phyloP scores from a whole-genome alignment of 2,888 invertebrate genomes.

The Macrosiphum euphorbiae region DNA sequence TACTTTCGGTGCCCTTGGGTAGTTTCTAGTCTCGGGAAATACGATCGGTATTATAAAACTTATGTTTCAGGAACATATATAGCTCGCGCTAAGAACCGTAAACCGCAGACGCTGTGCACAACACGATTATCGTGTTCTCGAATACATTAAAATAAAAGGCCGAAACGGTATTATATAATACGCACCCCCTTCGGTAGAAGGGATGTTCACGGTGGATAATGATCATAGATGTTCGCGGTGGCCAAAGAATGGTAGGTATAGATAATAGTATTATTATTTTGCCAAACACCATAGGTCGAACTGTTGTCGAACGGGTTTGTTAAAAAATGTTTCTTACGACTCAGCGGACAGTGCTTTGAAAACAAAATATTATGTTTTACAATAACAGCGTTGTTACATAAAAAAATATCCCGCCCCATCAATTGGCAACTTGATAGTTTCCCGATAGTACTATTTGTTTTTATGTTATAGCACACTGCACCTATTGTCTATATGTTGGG shows the following conservation, averaged over 20 bases:
- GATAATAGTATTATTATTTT: background rate
- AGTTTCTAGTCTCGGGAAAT: background rate
- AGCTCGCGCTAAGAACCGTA: background rate
- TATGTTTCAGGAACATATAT: background rate
- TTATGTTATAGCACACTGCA: background rate
- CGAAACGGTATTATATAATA: background rate
- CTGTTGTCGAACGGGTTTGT: background rate
- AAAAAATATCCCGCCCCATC: background rate
- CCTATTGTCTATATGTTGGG: background rate
- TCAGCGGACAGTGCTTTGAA: background rate
- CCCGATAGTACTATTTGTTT: background rate
- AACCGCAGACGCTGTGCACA: background rate
- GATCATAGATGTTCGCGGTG: too few species aligned
- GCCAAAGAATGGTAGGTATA: too few species aligned
- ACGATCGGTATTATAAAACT: background rate
- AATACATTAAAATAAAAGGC: background rate
- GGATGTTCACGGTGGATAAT: background rate
- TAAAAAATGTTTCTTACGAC: background rate
- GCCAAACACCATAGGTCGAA: background rate
- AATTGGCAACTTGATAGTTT: background rate
- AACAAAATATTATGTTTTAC: background rate
- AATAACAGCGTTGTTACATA: background rate
- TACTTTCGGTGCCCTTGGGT: background rate
- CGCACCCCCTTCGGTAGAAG: background rate
- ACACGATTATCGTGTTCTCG: background rate